Conservation (phyloP, 2,113 vertebrate genomes). For the Plotosus lineatus region DNA sequence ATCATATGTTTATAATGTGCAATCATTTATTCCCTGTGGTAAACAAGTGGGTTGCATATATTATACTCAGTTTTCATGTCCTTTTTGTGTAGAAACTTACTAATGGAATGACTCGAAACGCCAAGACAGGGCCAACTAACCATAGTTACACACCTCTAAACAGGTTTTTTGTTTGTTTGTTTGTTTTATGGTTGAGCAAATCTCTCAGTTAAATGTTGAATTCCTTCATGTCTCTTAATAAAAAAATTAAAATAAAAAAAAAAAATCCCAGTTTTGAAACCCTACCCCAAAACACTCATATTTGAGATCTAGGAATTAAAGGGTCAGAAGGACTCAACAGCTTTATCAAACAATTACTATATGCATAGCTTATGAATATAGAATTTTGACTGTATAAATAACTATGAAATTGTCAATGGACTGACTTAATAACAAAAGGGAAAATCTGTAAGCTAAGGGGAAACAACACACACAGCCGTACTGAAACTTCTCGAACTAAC, state of each 20-base stretch:
- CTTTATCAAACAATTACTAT: conserved; percentile 25
- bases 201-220: neutral
- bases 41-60: too few species aligned
- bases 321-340: conserved; percentile 2
- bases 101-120: neutral
- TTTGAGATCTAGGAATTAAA: conserved; percentile 12
- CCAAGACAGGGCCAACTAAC: neutral
- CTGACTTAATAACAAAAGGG: neutral
- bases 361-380: too few species aligned
- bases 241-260: too few species aligned
- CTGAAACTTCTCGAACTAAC: neutral
- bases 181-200: neutral
- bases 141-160: neutral
- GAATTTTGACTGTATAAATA: too few species aligned
- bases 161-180: neutral
- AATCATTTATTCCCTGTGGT: too few species aligned
- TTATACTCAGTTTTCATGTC: too few species aligned
- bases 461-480: neutral
- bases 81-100: neutral
- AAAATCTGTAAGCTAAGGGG: too few species aligned
- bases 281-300: neutral
- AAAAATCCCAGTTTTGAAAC: neutral
- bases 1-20: neutral
- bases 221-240: neutral
- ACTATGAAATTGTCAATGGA: conserved; percentile 18